Base-by-base conservation (phyloP, 2,888 invertebrate species). In the Campoletis raptor region DNA sequence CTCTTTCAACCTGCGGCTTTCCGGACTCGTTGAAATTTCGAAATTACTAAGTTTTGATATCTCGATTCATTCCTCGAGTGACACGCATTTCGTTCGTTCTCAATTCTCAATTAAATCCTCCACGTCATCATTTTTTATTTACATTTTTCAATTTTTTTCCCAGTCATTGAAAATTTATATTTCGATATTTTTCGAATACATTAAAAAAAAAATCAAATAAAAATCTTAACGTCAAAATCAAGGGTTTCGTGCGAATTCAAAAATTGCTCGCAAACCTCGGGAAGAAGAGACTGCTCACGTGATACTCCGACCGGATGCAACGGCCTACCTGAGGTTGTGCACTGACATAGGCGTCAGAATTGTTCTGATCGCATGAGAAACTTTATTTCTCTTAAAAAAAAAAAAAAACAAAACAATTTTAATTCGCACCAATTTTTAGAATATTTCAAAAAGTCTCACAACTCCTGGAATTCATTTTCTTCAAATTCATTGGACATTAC, bases 301-400 rank as follows among this genome's bases (percentile, higher is more conserved):
- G 92, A 91, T 89, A 90, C 91, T 80, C 86, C 83, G 91, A 91
- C 92, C 92, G 92, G 92, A 92, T 92, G 91, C 90, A 89, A 88
- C 83, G 73, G 88, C 84, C 88, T 88, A 89, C 89, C 90, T 91
- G 90, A 90, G 89, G 91, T 89, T 90, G 73, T 74, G 91, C 89
- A 92, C 88, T 90, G 88, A 84, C 92, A 91, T 90, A 90, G 91
- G 91, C 92, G 91, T 87, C 90, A 81, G 61, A 57, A 67, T 69
- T 42, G n/a, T 64, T 70, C 40, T 12, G 30, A 24, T 61, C 69
- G 30, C 10, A 45, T 52, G 40, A 78, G 66, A 70, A 24, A 69
- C 54, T 36, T 54, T 73, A 74, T 37, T 54, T 73, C 67, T 3
- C 21, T 30, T 30, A 1, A 15, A 30, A 9, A 30, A 61, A 61